phyloP scores from a whole-genome alignment of 1,140 invertebrate genomes.

The Pseudoatta argentina region DNA sequence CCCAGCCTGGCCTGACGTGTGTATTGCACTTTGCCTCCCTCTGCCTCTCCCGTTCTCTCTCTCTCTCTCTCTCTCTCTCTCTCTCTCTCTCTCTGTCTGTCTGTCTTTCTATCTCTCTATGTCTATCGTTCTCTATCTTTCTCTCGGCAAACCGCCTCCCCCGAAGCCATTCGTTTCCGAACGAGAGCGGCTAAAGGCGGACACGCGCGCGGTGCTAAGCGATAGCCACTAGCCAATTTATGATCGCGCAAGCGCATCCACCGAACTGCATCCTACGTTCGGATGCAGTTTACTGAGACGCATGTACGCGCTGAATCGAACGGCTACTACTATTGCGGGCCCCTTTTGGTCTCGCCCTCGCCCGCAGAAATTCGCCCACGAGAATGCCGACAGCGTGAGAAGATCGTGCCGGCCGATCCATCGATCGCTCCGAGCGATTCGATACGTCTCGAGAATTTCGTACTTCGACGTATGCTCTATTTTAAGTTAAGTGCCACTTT shows the following conservation, averaged over 20 bases:
- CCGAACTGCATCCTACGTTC: conserved; percentile 60
- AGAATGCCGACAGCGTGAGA: conserved; percentile 46
- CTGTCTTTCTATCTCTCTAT: no score
- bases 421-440: conserved; percentile 32
- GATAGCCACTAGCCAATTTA: conserved; percentile 77
- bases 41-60: neutral
- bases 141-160: conserved; percentile 58
- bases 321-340: neutral
- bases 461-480: neutral
- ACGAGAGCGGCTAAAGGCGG: conserved; percentile 75
- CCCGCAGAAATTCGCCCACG: conserved; percentile 52
- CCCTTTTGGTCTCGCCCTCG: conserved; percentile 6
- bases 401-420: conserved; percentile 39
- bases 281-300: conserved; percentile 71
- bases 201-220: conserved; percentile 69
- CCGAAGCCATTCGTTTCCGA: conserved; percentile 71
- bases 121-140: no score
- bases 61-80: conserved; percentile 27
- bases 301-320: conserved; percentile 57
- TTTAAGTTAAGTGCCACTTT: neutral
- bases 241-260: conserved; percentile 72
- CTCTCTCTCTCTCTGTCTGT: neutral
- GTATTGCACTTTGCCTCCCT: conserved; percentile 47
- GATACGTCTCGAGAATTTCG: conserved; percentile 32
- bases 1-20: conserved; percentile 74